Base-by-base conservation (phyloP, 2,797 vertebrate species). In the Molossus alvarezi region DNA sequence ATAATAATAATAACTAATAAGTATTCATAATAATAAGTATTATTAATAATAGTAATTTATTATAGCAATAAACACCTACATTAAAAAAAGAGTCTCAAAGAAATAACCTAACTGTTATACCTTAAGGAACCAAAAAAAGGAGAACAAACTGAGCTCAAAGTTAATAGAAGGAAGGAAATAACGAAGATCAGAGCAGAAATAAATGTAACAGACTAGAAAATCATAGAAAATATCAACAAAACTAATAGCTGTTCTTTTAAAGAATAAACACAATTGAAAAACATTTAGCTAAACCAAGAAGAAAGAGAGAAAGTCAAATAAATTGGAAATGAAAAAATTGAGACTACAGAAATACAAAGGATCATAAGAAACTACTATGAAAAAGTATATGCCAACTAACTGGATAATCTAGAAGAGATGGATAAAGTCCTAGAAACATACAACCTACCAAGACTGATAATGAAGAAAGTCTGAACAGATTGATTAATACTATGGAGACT, bases 351-450 rank as follows among this genome's bases (percentile, higher is more conserved):
- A 76, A 88, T 64, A 64, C 10, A 88, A 64, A 75, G 9, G 41
- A 45, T 45, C 41, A 45, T 45, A 45, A 45, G 57, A 67, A 37
- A 81, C 53, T 90, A 62, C 15, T 10, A 53, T 62, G 41, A 82
- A 72, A 53, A 90, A 71, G 10, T 10, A 48, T 15, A 90, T 69
- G 14, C 27, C 88, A 71, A 81, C 37, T 71, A 71, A 71, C 27
- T 90, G 55, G 21, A 27, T 72, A 90, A 62, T 17, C 37, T 81
- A 51, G 29, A 72, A 72, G 18, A 91, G 80, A 33, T 21, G 25
- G 27, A 15, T 72, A 90, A 60, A 51, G 58, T 90, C 53, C 55
- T 80, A 33, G 64, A 90, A 90, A 67, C 21, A 88, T 88, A 64
- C 23, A 76, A 55, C 37, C 20, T 90, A 60, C 20, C 13, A 58